Base-by-base conservation (phyloP, 1,140 invertebrate genomes). In the Periplaneta americana region DNA sequence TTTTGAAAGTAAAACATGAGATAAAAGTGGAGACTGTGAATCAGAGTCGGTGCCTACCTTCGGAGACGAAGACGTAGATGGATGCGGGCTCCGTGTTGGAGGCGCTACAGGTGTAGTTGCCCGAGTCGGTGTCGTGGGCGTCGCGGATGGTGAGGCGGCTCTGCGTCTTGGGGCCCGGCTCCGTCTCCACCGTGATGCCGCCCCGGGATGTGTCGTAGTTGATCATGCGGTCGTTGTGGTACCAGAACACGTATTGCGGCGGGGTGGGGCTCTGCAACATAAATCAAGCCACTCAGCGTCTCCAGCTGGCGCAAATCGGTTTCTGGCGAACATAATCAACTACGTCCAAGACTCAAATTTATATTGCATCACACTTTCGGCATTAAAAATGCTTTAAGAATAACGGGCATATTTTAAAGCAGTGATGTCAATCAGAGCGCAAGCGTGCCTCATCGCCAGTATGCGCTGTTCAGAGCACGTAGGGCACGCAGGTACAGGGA, bases 211-310 rank as follows among this genome's bases (percentile, higher is more conserved):
- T 95, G 88, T 97, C 96, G 87, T 97, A 97, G 90, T 97, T 97
- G 89, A 97, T 96, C 94, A 97, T 96, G 80, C 94, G 93, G 86
- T 96, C 94, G 89, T 97, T 96, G 89, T 97, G 96, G 89, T 95
- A 96, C 96, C 95, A 96, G 90, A 96, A 96, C 77, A 97, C 95
- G 89, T 95, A 97, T 87, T 96, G 95, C 33, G 96, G 96, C 77
- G 95, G 95, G 84, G 94, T 95, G 57, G 95, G 95, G 87, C 95
- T 96, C 95, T 96, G 91, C 18, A 91, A 92, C 75, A 84, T 80
- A 84, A 83, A 85, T 28, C 22, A 48, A 79, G 79, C n/a, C 75
- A 28, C n/a, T 48, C 39, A 48, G n/a, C 39, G n/a, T 1, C n/a
- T n/a, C n/a, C n/a, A n/a, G n/a, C n/a, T n/a, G n/a, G n/a, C n/a